These are phyloP conservation scores for Scrobipalpa costella DNA, from an alignment of 2,888 invertebrate species.

Conservation along the genomic window DNA sequence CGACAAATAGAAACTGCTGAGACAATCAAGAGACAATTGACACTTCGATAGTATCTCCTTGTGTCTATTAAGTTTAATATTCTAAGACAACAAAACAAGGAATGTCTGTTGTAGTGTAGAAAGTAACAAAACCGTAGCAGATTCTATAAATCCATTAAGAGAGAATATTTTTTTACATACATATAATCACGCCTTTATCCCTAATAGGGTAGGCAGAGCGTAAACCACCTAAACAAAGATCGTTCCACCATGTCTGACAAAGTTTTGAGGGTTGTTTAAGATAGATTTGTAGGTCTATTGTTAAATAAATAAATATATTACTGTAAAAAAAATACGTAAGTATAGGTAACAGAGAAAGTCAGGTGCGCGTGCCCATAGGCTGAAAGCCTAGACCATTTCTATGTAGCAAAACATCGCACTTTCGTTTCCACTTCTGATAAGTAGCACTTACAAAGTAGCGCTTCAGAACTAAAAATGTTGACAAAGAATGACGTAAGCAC, in stretches of 20 bases:
- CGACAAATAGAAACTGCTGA: neutral
- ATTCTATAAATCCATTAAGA: neutral
- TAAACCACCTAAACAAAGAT: no score
- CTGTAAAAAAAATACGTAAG: no score
- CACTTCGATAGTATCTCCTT: neutral
- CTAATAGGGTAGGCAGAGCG: no score
- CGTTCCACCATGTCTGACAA: no score
- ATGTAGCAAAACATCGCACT: neutral
- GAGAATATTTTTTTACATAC: neutral
- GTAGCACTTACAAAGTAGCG: neutral
- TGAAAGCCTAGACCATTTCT: no score
- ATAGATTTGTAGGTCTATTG: no score
- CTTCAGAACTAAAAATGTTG: conserved; percentile 1
- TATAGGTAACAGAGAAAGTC: no score
- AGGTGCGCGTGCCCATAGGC: no score
- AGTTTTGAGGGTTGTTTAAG: neutral
- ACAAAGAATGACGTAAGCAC: no score
- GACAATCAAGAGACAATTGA: neutral
- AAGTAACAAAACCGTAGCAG: neutral
- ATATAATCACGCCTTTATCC: no score
- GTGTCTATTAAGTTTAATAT: neutral
- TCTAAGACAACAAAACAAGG: neutral
- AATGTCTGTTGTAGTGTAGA: neutral
- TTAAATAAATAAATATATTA: no score
- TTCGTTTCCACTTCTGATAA: neutral